A percentile compares a stretch with the other conserved stretches of the same genome.
Conservation (phyloP, 1,140 invertebrate genomes). For the Sycobia sp. region DNA sequence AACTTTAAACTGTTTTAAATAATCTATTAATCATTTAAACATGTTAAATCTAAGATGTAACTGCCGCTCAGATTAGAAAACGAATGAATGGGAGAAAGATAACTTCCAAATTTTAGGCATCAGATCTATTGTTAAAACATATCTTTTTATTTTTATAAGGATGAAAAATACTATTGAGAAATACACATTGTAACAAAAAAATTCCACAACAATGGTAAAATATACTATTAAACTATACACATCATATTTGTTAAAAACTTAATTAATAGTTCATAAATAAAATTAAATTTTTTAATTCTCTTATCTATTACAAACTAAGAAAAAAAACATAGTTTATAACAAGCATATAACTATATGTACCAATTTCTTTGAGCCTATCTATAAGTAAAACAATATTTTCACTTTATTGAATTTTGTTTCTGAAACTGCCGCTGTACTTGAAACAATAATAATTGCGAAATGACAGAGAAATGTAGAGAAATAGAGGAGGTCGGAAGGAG, state of each 20-base stretch:
- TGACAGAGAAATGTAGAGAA: not conserved
- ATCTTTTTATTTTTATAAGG: not conserved
- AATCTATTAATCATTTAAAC: too few species aligned
- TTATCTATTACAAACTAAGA: not conserved
- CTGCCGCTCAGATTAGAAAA: too few species aligned
- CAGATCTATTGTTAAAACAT: not conserved
- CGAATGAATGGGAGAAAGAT: too few species aligned
- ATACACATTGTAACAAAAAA: not conserved
- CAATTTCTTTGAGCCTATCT: too few species aligned
- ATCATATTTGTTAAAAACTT: too few species aligned
- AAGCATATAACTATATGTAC: too few species aligned
- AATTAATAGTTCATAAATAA: too few species aligned
- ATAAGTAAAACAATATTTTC: too few species aligned
- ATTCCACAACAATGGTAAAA: not conserved
- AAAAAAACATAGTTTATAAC: too few species aligned
- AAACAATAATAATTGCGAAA: constrained; percentile 17
- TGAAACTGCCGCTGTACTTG: not conserved
- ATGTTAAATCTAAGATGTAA: too few species aligned
- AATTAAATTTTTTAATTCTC: not conserved
- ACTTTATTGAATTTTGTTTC: not conserved
- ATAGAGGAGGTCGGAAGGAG: too few species aligned
- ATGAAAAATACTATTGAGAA: not conserved
- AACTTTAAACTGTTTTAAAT: too few species aligned
- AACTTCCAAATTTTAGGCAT: not conserved
- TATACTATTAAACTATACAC: not conserved